These are phyloP conservation scores for Antennarius striatus DNA, from an alignment of 2,113 vertebrate genomes.

Conservation along the genomic window DNA sequence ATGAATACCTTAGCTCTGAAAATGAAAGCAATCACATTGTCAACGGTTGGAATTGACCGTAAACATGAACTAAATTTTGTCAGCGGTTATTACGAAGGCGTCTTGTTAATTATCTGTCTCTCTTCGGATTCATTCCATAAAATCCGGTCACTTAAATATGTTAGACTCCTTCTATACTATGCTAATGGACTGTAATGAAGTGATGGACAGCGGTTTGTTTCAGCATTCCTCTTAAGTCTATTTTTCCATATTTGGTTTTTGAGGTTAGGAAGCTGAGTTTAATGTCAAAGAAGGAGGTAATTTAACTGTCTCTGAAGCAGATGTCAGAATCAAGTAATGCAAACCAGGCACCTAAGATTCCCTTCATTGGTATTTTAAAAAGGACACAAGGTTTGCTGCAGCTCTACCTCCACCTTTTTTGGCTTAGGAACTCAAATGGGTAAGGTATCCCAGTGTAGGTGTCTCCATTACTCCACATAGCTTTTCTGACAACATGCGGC, in stretches of 20 bases:
- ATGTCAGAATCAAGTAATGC: slow-evolving; percentile 57
- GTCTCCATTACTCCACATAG: slow-evolving; percentile 17
- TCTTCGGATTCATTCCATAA: slow-evolving; percentile 30
- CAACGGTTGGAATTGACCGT: not conserved
- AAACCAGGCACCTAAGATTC: slow-evolving; percentile 64
- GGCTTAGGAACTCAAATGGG: slow-evolving; percentile 13
- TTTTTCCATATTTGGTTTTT: slow-evolving; percentile 63
- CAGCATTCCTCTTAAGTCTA: slow-evolving; percentile 52
- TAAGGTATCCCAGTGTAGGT: slow-evolving; percentile 22
- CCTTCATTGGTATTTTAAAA: slow-evolving; percentile 49
- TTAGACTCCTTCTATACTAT: slow-evolving; percentile 40
- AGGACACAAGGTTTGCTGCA: slow-evolving; percentile 33
- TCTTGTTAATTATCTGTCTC: slow-evolving; percentile 22
- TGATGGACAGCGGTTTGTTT: slow-evolving; percentile 62
- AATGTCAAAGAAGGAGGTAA: slow-evolving; percentile 60
- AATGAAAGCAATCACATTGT: slow-evolving; percentile 13
- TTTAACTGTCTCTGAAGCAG: slow-evolving; percentile 58
- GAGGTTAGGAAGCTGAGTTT: slow-evolving; percentile 49
- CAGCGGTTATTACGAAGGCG: slow-evolving; percentile 1
- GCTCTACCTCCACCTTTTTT: slow-evolving; percentile 33
- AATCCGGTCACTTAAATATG: slow-evolving; percentile 33
- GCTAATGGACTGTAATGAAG: slow-evolving; percentile 64
- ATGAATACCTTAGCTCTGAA: not conserved
- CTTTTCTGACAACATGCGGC: slow-evolving; percentile 11
- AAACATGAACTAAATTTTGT: slow-evolving; percentile 15